Base-by-base conservation (phyloP, 2,113 vertebrate genomes). In the Neopipo cinnamomea region DNA sequence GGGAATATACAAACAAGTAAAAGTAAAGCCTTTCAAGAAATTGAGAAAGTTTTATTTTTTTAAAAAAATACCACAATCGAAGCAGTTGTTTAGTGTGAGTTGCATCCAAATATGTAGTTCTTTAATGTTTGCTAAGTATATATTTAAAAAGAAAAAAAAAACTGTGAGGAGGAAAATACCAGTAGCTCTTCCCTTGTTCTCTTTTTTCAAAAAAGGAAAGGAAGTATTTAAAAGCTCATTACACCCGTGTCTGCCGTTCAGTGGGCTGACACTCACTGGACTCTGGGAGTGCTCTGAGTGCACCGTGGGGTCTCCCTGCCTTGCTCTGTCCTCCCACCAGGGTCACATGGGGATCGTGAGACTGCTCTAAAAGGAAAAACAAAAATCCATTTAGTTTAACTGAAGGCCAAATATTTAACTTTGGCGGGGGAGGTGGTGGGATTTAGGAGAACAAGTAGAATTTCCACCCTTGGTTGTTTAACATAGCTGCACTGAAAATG, bases 341-440 rank as follows among this genome's bases (percentile, higher is more conserved):
- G 96, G 93, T 96, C 95, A 97, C 76, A 41, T 1, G 0, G 88
- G 72, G 96, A 91, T 87, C 88, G 86, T 97, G 96, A 91, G 96
- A 96, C 78, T 0, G 2, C 56, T 90, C 90, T 30, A 46, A 78
- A 86, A 92, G 66, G 47, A 30, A 65, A 47, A 77, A 81, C 77
- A 86, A 82, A 68, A 82, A 53, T 66, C 37, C 73, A 39, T 89
- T 93, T 75, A 84, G 76, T 92, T 87, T 87, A 89, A 93, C 63
- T 2, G 2, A 87, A 91, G 76, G 76, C 92, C 88, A 91, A 92
- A 93, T 95, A 83, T 84, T 95, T 96, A 80, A 93, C 88, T 93
- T 81, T 1, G 41, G 66, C 0, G 52, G 80, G 70, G 91, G 87
- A 84, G 71, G 84, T 77, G 88, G 28, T 86, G 67, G 78, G 85